Base-by-base conservation (phyloP, 1,140 invertebrate genomes). In the Drosophila aff. region DNA sequence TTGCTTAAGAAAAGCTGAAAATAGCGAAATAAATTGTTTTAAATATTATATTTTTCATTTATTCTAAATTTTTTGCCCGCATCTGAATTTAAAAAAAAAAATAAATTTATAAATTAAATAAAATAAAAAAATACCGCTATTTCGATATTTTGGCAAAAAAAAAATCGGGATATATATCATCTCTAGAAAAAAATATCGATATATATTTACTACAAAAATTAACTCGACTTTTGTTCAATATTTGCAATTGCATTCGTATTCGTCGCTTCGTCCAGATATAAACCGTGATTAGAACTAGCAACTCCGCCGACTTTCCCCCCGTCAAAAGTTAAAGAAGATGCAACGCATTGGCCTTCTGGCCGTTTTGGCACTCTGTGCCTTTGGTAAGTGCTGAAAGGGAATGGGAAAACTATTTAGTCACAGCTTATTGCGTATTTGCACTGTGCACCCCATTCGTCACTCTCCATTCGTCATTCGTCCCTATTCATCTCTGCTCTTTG, bases 331-430 rank as follows among this genome's bases (percentile, higher is more conserved):
- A 46, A 18, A 41, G 49, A 90, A 50, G 41, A 89, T 89, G 84
- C 63, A 83, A 23, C 50, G 61, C 63, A 55, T 66, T 44, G 90
- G 90, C 90, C 91, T 84, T 73, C 63, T 90, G 86, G 90, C 91
- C 90, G 64, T 87, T 76, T 75, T 92, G 68, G 90, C 74, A 64
- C 69, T 92, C 75, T 65, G 75, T 60, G 58, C 65, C 64, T 90
- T 68, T 55, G 85, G 90, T 92, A 79, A 91, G 91, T 86, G 43
- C 40, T 33, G 21, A 21, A 65, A 21, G 52, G 53, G 18, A 58
- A 36, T 38, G 58, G 23, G 33, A n/a, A 26, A 65, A 67, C 31
- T 41, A 62, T 61, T 65, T 71, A 64, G 58, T 59, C 71, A 75
- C 81, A 36, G 28, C 50, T 52, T 43, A 72, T 71, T 68, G 63